These are phyloP conservation scores for Cataglyphis cursor DNA, from an alignment of 2,888 invertebrate species.

Conservation along the genomic window DNA sequence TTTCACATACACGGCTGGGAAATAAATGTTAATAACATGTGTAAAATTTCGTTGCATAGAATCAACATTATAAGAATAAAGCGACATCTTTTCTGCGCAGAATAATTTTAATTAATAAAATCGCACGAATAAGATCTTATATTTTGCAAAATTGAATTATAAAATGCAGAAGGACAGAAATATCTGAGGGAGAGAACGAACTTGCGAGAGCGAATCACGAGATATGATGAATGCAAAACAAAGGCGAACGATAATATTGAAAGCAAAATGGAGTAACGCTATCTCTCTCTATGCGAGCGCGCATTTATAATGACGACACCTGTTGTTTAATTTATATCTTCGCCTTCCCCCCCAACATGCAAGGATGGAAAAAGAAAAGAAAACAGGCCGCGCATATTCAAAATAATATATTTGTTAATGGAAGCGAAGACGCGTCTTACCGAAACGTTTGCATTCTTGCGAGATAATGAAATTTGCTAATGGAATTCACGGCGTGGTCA, in stretches of 20 bases:
- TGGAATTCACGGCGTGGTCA: slow-evolving; percentile 2
- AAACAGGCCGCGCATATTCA: background rate
- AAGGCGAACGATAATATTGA: background rate
- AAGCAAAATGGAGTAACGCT: background rate
- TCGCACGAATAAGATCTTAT: background rate
- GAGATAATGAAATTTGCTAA: slow-evolving; percentile 20
- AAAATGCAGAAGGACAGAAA: background rate
- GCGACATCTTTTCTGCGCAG: background rate
- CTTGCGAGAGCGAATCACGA: background rate
- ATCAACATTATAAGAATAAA: background rate
- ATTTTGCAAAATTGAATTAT: slow-evolving; percentile 26
- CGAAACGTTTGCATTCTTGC: background rate
- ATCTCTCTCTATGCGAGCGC: background rate
- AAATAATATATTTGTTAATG: slow-evolving; percentile 15
- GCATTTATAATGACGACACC: background rate
- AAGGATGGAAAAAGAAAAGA: background rate
- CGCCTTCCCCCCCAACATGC: background rate
- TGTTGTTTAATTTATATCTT: slow-evolving; percentile 15
- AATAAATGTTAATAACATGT: slow-evolving; percentile 6
- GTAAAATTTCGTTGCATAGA: background rate
- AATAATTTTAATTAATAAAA: slow-evolving; percentile 5
- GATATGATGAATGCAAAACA: background rate
- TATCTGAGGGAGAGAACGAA: background rate
- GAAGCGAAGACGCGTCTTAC: background rate
- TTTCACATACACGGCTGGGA: background rate